phyloP scores from a whole-genome alignment of 2,888 invertebrate genomes.

The Drosophila testacea region DNA sequence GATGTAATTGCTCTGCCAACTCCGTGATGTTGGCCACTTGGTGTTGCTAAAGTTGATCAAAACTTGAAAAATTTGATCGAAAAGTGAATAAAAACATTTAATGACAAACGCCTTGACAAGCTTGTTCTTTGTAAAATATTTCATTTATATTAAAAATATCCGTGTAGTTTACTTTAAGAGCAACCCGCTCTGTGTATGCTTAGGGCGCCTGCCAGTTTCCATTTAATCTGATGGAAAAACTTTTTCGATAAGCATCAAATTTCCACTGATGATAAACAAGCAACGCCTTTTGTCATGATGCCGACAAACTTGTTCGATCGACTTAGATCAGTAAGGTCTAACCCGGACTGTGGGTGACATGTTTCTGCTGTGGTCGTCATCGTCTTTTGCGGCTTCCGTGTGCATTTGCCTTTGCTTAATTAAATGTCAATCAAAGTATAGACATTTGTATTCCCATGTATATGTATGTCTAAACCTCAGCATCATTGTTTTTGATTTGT shows the following conservation, averaged over 20 bases:
- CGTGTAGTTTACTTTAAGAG: neutral
- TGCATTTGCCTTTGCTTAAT: slow-evolving; percentile 76
- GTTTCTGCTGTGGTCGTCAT: slow-evolving; percentile 43
- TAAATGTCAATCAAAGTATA: slow-evolving; percentile 73
- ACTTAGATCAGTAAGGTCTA: slow-evolving; percentile 45
- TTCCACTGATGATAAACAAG: slow-evolving; percentile 69
- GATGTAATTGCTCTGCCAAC: no score
- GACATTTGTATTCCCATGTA: slow-evolving; percentile 24
- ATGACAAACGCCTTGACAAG: no score
- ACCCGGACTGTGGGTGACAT: slow-evolving; percentile 66
- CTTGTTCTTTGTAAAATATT: neutral
- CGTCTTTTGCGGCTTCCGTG: slow-evolving; percentile 66
- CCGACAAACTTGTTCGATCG: slow-evolving; percentile 68
- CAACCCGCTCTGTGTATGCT: slow-evolving; percentile 24
- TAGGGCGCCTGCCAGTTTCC: slow-evolving; percentile 41
- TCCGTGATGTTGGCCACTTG: no score
- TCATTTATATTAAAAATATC: neutral
- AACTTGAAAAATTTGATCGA: no score
- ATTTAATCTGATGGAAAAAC: slow-evolving; percentile 64
- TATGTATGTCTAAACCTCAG: slow-evolving; percentile 27
- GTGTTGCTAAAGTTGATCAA: no score
- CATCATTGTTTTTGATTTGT: slow-evolving; percentile 77
- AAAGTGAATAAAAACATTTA: no score
- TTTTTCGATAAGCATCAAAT: slow-evolving; percentile 79
- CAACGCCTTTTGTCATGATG: slow-evolving; percentile 72